These are phyloP conservation scores for Tuta absoluta DNA, from an alignment of 2,888 invertebrate species.

Conservation along the genomic window DNA sequence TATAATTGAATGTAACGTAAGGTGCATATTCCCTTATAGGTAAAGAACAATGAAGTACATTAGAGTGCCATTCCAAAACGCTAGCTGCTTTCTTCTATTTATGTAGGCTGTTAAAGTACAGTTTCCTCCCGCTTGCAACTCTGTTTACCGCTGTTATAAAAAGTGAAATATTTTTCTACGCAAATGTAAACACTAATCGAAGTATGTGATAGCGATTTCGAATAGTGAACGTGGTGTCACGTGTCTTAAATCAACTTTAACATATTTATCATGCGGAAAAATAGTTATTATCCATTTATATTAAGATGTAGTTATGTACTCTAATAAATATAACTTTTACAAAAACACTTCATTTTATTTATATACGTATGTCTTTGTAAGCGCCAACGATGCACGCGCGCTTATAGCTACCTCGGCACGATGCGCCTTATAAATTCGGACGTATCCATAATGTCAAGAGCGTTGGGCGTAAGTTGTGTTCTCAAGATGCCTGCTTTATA, in stretches of 20 bases:
- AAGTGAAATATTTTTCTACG: constrained; percentile 70
- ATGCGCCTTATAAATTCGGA: too few species aligned
- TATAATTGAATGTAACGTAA: constrained; percentile 13
- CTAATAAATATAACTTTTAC: constrained; percentile 82
- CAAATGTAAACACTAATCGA: constrained; percentile 57
- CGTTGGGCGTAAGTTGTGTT: too few species aligned
- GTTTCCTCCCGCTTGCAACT: constrained; percentile 57
- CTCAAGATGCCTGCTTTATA: too few species aligned
- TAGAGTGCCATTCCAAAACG: constrained; percentile 66
- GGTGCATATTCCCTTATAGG: constrained; percentile 22
- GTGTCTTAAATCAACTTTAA: constrained; percentile 72
- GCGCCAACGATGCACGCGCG: too few species aligned
- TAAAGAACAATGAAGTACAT: constrained; percentile 61
- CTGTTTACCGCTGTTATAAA: constrained; percentile 54
- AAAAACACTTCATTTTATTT: constrained; percentile 49
- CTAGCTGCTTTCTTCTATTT: constrained; percentile 41
- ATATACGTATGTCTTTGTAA: neutral
- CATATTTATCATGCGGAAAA: constrained; percentile 78
- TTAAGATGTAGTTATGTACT: constrained; percentile 82
- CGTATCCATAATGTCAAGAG: too few species aligned
- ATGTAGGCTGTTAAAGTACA: constrained; percentile 36
- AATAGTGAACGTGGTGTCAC: constrained; percentile 59
- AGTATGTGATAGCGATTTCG: constrained; percentile 72
- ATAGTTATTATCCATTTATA: constrained; percentile 78
- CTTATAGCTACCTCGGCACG: too few species aligned